phyloP scores from a whole-genome alignment of 1,140 invertebrate species.

The Melitaea cinxia region DNA sequence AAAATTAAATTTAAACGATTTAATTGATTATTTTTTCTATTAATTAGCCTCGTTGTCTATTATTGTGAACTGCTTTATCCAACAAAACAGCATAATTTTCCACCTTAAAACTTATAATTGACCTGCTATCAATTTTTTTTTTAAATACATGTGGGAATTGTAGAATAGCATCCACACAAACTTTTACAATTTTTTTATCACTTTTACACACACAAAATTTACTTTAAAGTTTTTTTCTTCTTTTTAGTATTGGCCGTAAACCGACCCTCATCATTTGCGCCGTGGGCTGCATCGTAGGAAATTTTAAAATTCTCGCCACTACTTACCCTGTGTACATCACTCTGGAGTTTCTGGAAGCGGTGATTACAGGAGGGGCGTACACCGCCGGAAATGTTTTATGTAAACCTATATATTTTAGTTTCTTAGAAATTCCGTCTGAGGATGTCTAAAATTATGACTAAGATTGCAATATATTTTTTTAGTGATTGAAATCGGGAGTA shows the following conservation, averaged over 20 bases:
- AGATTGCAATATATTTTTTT: conserved; percentile 41
- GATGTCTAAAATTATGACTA: background rate
- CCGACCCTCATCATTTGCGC: conserved; percentile 52
- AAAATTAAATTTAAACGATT: no score
- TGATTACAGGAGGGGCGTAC: conserved; percentile 53
- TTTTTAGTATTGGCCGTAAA: conserved; percentile 63
- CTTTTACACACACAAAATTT: no score
- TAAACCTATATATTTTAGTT: conserved; percentile 42
- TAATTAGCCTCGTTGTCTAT: no score
- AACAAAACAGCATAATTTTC: no score
- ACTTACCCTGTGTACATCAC: conserved; percentile 53
- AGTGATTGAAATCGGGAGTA: conserved; percentile 89
- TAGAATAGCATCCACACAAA: no score
- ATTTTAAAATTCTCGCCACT: conserved; percentile 52
- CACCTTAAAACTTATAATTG: no score
- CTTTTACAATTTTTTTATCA: no score
- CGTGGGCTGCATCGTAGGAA: conserved; percentile 48
- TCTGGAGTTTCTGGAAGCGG: conserved; percentile 61
- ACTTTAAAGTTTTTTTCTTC: background rate
- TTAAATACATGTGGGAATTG: no score
- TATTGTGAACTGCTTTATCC: no score
- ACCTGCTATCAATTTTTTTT: no score
- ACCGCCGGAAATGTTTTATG: conserved; percentile 51
- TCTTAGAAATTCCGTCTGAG: background rate
- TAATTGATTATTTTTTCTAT: no score